Conservation (phyloP, 2,113 vertebrate genomes). For the Scomber japonicus region DNA sequence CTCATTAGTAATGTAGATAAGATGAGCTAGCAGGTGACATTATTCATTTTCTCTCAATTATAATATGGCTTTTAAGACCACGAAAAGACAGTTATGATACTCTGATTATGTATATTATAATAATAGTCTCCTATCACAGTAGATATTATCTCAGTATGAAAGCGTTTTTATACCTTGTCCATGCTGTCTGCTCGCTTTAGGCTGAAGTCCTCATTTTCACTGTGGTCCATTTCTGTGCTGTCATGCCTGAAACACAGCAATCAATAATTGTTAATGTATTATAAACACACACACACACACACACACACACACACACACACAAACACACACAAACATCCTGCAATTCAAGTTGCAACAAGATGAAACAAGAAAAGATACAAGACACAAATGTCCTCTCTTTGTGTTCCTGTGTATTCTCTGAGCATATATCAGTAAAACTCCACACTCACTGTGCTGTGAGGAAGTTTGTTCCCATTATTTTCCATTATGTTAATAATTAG, state of each 20-base stretch:
- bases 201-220: constrained; percentile 96
- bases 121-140: background rate
- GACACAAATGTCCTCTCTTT: no score
- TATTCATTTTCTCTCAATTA: background rate
- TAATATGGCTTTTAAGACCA: background rate
- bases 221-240: constrained; percentile 95
- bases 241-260: constrained; percentile 85
- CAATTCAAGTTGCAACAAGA: background rate
- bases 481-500: background rate
- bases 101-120: background rate
- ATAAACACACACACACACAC: background rate
- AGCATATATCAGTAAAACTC: background rate
- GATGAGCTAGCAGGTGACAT: background rate
- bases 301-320: no score
- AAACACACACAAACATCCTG: background rate
- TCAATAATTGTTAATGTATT: background rate
- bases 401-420: background rate
- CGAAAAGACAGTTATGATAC: background rate
- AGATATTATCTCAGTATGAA: background rate
- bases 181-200: constrained; percentile 83
- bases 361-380: no score
- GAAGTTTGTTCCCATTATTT: background rate
- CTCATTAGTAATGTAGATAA: background rate
- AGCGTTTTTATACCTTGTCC: constrained; percentile 73
- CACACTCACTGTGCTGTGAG: background rate